Evolutionary conservation across 2,888 invertebrate species (phyloP), one percentile per base, ranked within the genome.

Genomic region (Aethes cnicana): DNA sequence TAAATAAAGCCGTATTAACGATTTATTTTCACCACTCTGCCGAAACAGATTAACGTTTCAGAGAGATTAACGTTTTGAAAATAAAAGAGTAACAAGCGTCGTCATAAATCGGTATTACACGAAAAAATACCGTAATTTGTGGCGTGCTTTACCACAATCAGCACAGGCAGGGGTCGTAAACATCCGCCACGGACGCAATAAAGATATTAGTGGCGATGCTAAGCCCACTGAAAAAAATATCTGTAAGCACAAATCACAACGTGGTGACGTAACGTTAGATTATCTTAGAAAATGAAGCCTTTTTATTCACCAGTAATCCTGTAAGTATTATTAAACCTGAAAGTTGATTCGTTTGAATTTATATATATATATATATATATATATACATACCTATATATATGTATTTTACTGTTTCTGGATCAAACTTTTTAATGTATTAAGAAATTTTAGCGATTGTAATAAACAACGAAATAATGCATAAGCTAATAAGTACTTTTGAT

Each of bases 181-280:
- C 75, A 72, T 77, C 71, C 62, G 61, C 69, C 66, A 69, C 69
- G 66, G 71, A 62, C 59, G 69, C 68, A 64, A 81, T 81, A 81
- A 80, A 81, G 72, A 77, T 78, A 81, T 77, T 77, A 76, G 72
- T 64, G 61, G 66, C 58, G 63, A 65, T 62, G 63, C 59, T 64
- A 64, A 32, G 54, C 43, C 60, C 58, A 60, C 57, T 57, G 61
- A 61, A 61, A 64, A 68, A 49, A 42, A 52, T 46, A 52, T 52
- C 16, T 32, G 32, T 26, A n/a, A n/a, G n/a, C n/a, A 16, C 26
- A 30, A 50, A 43, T 33, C 20, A 37, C 28, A 39, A 33, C 23
- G 37, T 33, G 41, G 23, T 17, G 41, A 42, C 12, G 25, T 8
- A 2, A 16, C 18, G 8, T 41, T 42, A 42, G n/a, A n/a, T n/a